These are phyloP conservation scores for Coendou prehensilis DNA, from an alignment of 2,797 vertebrate genomes.

Conservation along the genomic window DNA sequence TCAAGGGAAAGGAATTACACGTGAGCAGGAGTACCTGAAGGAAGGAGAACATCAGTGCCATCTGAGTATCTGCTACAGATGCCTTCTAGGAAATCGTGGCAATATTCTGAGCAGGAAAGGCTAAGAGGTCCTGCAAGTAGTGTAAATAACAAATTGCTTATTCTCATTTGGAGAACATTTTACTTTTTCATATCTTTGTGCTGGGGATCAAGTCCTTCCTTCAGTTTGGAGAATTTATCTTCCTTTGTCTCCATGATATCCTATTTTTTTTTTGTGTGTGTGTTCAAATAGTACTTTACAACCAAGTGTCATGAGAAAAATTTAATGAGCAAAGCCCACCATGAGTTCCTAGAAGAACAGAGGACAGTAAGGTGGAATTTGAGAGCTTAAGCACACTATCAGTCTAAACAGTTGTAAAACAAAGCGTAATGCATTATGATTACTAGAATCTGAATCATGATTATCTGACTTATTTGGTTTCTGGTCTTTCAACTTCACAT, in stretches of 20 bases:
- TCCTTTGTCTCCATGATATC: neutral
- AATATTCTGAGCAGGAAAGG: neutral
- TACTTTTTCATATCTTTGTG: constrained; percentile 5
- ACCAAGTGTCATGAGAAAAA: neutral
- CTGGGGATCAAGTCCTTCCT: neutral
- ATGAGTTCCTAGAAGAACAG: neutral
- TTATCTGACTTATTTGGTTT: constrained; percentile 2
- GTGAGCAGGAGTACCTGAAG: neutral
- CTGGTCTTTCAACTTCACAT: neutral
- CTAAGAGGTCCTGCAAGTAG: neutral
- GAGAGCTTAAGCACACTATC: neutral
- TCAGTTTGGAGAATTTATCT: neutral
- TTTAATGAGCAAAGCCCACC: neutral
- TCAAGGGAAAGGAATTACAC: neutral
- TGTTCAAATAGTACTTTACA: constrained; percentile 9
- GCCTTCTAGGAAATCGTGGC: neutral
- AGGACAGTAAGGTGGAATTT: neutral
- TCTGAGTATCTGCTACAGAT: neutral
- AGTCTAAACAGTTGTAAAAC: neutral
- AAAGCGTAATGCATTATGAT: neutral
- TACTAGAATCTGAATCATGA: neutral
- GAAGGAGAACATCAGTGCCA: neutral
- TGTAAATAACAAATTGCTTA: neutral
- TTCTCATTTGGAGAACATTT: neutral
- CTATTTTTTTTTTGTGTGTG: neutral